phyloP scores from a whole-genome alignment of 2,113 vertebrate species.

The Colossoma macropomum region DNA sequence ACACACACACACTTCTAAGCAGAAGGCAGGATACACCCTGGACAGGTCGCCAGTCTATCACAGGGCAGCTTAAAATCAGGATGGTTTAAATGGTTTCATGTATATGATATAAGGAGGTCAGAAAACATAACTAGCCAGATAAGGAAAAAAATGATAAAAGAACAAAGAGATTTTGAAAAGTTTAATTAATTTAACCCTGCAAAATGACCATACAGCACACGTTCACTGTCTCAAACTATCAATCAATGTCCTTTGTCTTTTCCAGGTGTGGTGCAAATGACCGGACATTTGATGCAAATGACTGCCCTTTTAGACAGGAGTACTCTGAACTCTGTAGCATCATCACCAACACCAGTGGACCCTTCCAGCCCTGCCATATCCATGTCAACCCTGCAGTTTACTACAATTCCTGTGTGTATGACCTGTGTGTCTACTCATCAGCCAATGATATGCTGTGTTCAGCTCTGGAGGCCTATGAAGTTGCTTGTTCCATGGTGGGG shows the following conservation, averaged over 20 bases:
- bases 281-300: background rate
- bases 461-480: slow-evolving; percentile 65
- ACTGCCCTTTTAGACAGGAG: slow-evolving; percentile 49
- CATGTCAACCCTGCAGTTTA: slow-evolving; percentile 59
- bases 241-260: background rate
- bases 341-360: slow-evolving; percentile 64
- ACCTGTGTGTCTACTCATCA: slow-evolving; percentile 70
- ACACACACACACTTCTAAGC: no score
- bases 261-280: slow-evolving; percentile 57
- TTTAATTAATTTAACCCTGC: no score
- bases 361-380: slow-evolving; percentile 66
- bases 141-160: background rate
- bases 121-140: no score
- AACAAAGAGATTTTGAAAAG: background rate
- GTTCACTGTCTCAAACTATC: background rate
- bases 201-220: background rate
- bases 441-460: slow-evolving; percentile 60
- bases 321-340: slow-evolving; percentile 65
- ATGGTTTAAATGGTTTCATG: no score
- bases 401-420: slow-evolving; percentile 67
- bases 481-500: slow-evolving; percentile 61
- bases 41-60: no score
- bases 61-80: no score
- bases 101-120: no score
- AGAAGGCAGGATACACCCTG: no score